phyloP scores from a whole-genome alignment of 2,797 vertebrate species.

The Echeneis naucrates region DNA sequence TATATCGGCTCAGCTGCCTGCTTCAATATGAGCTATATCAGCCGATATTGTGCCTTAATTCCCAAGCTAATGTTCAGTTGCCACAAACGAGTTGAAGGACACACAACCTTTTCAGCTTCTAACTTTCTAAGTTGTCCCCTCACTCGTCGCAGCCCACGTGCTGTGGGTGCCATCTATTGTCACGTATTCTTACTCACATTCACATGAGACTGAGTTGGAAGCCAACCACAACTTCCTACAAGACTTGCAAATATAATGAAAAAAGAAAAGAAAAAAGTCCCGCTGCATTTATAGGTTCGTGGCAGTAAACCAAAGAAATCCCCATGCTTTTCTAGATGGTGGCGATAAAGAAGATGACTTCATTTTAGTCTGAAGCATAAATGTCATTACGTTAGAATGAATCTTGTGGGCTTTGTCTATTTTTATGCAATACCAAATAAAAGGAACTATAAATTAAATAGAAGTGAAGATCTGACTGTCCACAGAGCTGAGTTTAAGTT shows the following conservation, averaged over 20 bases:
- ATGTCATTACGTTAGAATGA: not conserved
- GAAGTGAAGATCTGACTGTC: not conserved
- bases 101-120: not conserved
- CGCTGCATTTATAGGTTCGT: no score
- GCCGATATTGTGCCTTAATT: not conserved
- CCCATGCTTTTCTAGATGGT: constrained; percentile 26
- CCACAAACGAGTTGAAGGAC: not conserved
- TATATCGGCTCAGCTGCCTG: no score
- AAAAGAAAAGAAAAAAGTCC: no score
- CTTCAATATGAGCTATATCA: no score
- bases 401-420: constrained; percentile 1
- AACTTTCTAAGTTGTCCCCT: not conserved
- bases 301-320: constrained; percentile 19
- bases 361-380: constrained; percentile 24
- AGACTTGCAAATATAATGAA: constrained; percentile 19
- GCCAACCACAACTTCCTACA: constrained; percentile 46
- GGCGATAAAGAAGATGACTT: not conserved
- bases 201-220: constrained; percentile 20
- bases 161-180: not conserved
- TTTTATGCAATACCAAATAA: not conserved
- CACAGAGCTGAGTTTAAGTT: not conserved
- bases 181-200: constrained; percentile 24
- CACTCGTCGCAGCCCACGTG: constrained; percentile 19
- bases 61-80: not conserved
- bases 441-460: not conserved